These are phyloP conservation scores for Tortricodes alternella DNA, from an alignment of 2,888 invertebrate genomes.

Conservation along the genomic window DNA sequence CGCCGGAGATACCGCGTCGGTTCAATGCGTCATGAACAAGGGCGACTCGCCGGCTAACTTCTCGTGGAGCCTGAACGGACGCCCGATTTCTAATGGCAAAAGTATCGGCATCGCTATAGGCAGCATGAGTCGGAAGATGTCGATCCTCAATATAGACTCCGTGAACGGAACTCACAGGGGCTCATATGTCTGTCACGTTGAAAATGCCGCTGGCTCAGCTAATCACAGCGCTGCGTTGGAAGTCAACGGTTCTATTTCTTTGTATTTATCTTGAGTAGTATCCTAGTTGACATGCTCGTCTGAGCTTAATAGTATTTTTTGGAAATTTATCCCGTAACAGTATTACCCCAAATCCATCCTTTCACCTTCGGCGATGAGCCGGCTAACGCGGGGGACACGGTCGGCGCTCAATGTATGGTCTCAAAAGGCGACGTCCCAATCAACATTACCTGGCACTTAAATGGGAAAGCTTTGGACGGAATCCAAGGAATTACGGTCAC, in stretches of 20 bases:
- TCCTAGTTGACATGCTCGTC: constrained; percentile 20
- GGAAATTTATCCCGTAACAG: constrained; percentile 61
- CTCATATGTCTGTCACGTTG: constrained; percentile 88
- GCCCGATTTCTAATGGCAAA: constrained; percentile 78
- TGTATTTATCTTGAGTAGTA: constrained; percentile 33
- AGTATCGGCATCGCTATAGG: constrained; percentile 83
- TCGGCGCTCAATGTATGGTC: constrained; percentile 89
- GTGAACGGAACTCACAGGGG: constrained; percentile 88
- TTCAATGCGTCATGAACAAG: constrained; percentile 88
- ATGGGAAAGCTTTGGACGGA: constrained; percentile 82
- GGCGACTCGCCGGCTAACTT: constrained; percentile 91
- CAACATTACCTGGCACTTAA: constrained; percentile 89
- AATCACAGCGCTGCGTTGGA: constrained; percentile 86
- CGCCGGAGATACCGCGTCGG: constrained; percentile 88
- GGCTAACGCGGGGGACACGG: constrained; percentile 89
- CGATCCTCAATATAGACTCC: constrained; percentile 86
- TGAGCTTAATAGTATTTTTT: background rate
- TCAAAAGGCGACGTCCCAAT: constrained; percentile 91
- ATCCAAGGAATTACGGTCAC: constrained; percentile 82
- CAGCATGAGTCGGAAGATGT: constrained; percentile 85
- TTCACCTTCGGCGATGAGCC: constrained; percentile 90
- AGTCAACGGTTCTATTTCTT: constrained; percentile 85
- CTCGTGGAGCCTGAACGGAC: constrained; percentile 85
- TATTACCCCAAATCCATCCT: constrained; percentile 89
- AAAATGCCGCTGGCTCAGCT: constrained; percentile 86